Conservation (phyloP, 2,113 vertebrate species). For the Aleadryas rufinucha region DNA sequence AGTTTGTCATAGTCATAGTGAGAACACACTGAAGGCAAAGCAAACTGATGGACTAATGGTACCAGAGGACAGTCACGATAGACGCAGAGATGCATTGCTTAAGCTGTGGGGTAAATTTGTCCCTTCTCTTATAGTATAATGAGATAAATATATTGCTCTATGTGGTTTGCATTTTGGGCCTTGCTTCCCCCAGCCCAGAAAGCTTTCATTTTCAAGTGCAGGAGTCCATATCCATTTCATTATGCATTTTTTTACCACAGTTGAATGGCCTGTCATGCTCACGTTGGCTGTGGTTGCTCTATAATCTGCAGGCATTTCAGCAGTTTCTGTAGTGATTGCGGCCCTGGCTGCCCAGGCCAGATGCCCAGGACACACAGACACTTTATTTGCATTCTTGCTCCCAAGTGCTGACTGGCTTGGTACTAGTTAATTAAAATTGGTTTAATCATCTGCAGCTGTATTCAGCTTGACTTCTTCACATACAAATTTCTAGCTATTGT, state of each 20-base stretch:
- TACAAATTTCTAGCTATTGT: neutral
- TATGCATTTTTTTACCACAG: neutral
- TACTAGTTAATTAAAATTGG: constrained; percentile 29
- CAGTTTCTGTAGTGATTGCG: neutral
- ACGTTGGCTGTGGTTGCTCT: neutral
- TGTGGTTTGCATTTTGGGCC: neutral
- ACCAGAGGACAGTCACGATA: neutral
- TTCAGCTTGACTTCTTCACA: neutral
- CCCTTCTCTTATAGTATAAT: neutral
- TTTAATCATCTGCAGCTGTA: neutral
- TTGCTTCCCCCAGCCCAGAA: neutral
- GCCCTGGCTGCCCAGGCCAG: neutral
- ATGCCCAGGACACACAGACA: neutral
- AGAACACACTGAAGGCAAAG: neutral
- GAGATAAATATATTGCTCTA: neutral
- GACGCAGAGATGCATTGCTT: neutral
- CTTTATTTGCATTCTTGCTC: neutral
- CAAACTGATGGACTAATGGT: neutral
- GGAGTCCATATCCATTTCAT: neutral
- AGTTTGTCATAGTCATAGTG: neutral
- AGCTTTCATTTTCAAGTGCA: neutral
- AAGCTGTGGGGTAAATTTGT: neutral
- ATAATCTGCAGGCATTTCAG: neutral
- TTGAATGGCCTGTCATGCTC: neutral
- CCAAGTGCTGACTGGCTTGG: neutral